Evolutionary conservation across 1,140 invertebrate genomes (phyloP).

Genomic region (Grapholita molesta): DNA sequence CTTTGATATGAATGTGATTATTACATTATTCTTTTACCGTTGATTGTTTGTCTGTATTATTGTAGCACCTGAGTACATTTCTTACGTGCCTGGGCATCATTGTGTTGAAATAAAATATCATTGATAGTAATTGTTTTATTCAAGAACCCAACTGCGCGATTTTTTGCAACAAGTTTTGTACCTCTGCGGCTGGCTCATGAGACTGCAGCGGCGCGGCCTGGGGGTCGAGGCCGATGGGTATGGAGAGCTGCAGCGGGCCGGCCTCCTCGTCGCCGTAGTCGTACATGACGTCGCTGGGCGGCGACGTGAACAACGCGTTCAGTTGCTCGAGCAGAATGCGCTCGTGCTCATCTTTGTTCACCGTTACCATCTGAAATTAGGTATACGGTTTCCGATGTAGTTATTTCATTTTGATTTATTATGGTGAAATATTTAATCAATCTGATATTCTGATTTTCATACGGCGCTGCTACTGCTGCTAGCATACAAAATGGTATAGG

Average conservation of each 20-base stretch:
- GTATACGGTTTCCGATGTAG: too few species aligned
- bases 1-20: neutral
- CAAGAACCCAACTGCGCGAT: neutral
- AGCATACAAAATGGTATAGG: too few species aligned
- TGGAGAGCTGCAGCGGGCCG: conserved; percentile 60
- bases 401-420: too few species aligned
- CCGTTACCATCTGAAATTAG: conserved; percentile 59
- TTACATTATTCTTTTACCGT: neutral
- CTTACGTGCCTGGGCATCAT: neutral
- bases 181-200: conserved; percentile 58
- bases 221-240: conserved; percentile 60
- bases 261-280: conserved; percentile 66
- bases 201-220: conserved; percentile 46
- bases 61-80: neutral
- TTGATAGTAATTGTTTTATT: neutral
- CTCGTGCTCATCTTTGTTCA: conserved; percentile 63
- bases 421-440: too few species aligned
- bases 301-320: conserved; percentile 59
- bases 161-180: conserved; percentile 25
- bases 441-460: too few species aligned
- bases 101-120: neutral
- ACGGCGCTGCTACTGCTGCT: too few species aligned
- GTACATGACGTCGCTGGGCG: conserved; percentile 55
- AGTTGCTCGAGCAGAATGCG: conserved; percentile 60
- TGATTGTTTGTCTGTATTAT: neutral